A percentile compares a stretch with the other conserved stretches of the same genome.
These are phyloP conservation scores for Eupithecia pulchellata DNA, from an alignment of 2,888 invertebrate species.

Conservation along the genomic window DNA sequence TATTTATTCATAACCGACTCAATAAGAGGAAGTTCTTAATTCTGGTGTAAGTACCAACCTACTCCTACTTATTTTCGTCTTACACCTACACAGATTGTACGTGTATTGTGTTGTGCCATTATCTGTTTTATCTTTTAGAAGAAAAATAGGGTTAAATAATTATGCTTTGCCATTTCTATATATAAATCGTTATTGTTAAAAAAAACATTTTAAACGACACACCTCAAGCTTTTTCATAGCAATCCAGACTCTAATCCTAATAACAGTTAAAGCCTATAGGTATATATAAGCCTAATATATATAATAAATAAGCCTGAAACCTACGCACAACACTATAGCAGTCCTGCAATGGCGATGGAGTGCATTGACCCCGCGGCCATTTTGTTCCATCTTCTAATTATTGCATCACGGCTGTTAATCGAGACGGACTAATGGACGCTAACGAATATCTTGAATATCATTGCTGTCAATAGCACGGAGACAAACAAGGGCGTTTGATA, in stretches of 20 bases:
- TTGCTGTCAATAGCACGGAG: slow-evolving; percentile 28
- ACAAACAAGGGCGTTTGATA: slow-evolving; percentile 26
- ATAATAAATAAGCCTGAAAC: neutral
- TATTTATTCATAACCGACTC: no score
- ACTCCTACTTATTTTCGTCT: no score
- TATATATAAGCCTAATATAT: no score
- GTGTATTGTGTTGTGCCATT: no score
- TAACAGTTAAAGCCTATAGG: no score
- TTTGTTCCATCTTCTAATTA: slow-evolving; percentile 67
- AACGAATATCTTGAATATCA: slow-evolving; percentile 32
- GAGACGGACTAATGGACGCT: slow-evolving; percentile 37
- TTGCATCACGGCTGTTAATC: slow-evolving; percentile 60
- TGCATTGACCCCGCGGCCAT: slow-evolving; percentile 65
- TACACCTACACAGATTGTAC: no score
- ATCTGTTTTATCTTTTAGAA: no score
- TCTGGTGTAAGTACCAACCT: no score
- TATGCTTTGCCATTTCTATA: no score
- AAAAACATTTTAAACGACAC: neutral
- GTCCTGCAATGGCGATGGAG: slow-evolving; percentile 47
- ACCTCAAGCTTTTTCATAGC: neutral
- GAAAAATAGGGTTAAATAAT: no score
- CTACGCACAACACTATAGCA: slow-evolving; percentile 32
- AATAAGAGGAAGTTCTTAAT: no score
- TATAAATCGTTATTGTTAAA: neutral
- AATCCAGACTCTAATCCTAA: no score